A percentile compares a stretch with the other conserved stretches of the same genome.
Evolutionary conservation across 1,140 invertebrate species (phyloP).

Genomic region (Aphis craccivora): DNA sequence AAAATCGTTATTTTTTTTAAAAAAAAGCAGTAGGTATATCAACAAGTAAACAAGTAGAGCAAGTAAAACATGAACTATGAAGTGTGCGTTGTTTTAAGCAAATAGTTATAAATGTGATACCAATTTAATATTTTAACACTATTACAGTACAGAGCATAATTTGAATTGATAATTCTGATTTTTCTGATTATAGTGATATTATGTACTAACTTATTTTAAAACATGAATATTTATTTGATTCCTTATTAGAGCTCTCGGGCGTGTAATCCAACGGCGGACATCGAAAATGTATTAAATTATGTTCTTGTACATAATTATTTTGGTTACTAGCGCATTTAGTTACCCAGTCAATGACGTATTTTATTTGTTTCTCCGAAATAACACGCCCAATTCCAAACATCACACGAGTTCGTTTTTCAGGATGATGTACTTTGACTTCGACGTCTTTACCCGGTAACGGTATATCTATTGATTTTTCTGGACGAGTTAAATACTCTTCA

Average conservation of each 20-base stretch:
- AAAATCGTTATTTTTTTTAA: too few species aligned
- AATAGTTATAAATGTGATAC: too few species aligned
- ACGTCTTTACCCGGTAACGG: neutral
- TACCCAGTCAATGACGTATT: neutral
- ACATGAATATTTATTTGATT: neutral
- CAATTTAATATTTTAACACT: too few species aligned
- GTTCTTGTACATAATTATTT: slow-evolving; percentile 5
- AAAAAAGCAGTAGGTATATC: too few species aligned
- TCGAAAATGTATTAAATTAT: slow-evolving; percentile 30
- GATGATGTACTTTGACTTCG: neutral
- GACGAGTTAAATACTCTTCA: neutral
- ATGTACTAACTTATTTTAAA: neutral
- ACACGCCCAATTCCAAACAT: neutral
- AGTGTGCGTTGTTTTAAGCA: too few species aligned
- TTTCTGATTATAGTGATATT: neutral
- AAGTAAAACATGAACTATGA: too few species aligned
- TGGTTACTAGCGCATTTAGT: slow-evolving; percentile 10
- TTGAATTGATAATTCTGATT: too few species aligned
- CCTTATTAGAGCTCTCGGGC: neutral
- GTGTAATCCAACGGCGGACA: neutral
- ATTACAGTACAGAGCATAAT: neutral
- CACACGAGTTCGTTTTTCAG: neutral
- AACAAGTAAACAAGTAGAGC: too few species aligned
- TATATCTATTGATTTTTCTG: neutral
- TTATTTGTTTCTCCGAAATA: slow-evolving; percentile 1